phyloP scores from a whole-genome alignment of 2,797 vertebrate species.

The Catostomus latipinnis region DNA sequence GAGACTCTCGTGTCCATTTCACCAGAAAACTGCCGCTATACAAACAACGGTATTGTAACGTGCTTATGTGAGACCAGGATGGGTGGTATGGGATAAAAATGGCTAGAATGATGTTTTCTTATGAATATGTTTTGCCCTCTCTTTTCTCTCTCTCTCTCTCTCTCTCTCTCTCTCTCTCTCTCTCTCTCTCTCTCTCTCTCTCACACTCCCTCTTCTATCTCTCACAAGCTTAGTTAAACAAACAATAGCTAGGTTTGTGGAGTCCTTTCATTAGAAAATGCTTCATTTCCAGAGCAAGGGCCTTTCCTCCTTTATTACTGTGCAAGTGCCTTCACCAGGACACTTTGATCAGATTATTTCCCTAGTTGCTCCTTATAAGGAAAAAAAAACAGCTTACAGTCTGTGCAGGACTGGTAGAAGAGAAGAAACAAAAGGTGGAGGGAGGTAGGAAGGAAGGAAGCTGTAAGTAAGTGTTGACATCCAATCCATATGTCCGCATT shows the following conservation, averaged over 20 bases:
- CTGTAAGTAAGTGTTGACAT: slow-evolving; percentile 55
- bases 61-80: too few relatives aligned
- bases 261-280: slow-evolving; percentile 45
- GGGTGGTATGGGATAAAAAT: slow-evolving; percentile 12
- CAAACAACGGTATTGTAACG: too few relatives aligned
- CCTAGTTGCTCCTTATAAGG: slow-evolving; percentile 35
- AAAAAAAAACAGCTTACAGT: slow-evolving; percentile 24
- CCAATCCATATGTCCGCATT: slow-evolving; percentile 42
- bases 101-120: slow-evolving; percentile 14
- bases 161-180: not conserved
- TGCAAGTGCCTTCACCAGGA: slow-evolving; percentile 5
- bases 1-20: too few relatives aligned
- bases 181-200: not conserved
- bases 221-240: slow-evolving; percentile 15
- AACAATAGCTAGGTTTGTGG: slow-evolving; percentile 16
- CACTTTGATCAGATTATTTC: slow-evolving; percentile 45
- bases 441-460: slow-evolving; percentile 28
- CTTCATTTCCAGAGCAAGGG: slow-evolving; percentile 37
- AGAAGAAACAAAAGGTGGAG: slow-evolving; percentile 39
- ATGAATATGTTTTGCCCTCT: slow-evolving; percentile 8
- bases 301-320: slow-evolving; percentile 35
- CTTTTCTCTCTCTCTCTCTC: not conserved
- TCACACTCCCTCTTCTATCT: not conserved
- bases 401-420: slow-evolving; percentile 33
- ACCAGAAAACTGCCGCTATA: too few relatives aligned